Percentiles rank a stretch among this genome's conserved stretches.
Conservation (phyloP, 2,888 invertebrate species). For the Rhagonycha fulva region DNA sequence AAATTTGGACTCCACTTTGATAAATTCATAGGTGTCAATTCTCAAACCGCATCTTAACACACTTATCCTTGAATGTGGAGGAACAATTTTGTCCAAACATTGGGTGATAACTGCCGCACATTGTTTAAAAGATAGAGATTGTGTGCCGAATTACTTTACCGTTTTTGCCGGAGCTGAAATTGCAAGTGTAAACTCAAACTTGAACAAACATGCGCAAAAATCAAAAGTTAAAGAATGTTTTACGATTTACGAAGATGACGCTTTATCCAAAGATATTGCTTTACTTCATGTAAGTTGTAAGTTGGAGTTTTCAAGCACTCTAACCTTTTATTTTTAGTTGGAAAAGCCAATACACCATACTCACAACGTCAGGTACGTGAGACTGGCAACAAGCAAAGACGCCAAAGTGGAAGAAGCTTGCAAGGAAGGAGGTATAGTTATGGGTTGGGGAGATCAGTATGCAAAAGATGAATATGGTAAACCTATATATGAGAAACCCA, state of each 20-base stretch:
- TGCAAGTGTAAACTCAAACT: not conserved
- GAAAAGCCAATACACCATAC: not conserved
- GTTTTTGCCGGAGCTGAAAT: not conserved
- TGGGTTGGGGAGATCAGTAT: not conserved
- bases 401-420: not conserved
- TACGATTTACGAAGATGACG: not conserved
- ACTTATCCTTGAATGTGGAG: not conserved
- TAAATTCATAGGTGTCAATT: not conserved
- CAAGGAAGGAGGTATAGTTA: not conserved
- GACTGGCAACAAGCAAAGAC: not conserved
- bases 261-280: not conserved
- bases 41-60: not conserved
- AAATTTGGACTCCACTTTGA: no score
- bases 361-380: not conserved
- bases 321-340: not conserved
- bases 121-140: not conserved
- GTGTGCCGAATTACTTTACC: not conserved
- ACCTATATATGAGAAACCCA: not conserved
- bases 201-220: not conserved
- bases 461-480: not conserved
- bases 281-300: not conserved
- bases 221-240: not conserved
- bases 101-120: not conserved
- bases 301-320: not conserved
- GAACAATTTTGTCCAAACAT: not conserved